A percentile compares a stretch with the other conserved stretches of the same genome.
phyloP scores from a whole-genome alignment of 1,140 invertebrate species.

The Cydia splendana region DNA sequence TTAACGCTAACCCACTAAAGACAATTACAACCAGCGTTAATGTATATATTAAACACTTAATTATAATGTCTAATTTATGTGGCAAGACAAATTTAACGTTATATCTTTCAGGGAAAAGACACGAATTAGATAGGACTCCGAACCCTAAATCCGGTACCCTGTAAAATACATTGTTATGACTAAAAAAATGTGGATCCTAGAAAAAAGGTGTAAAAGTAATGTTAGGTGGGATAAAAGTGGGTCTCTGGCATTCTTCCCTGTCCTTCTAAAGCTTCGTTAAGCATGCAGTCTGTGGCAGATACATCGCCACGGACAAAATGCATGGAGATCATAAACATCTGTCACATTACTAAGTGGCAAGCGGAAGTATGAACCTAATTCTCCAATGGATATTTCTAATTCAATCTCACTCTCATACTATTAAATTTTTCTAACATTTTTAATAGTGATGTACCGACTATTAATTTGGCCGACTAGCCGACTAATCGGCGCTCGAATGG shows the following conservation, averaged over 20 bases:
- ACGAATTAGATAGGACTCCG: constrained; percentile 14
- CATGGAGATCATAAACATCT: constrained; percentile 23
- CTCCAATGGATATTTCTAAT: not conserved
- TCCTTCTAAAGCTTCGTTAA: constrained; percentile 64
- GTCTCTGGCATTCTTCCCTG: constrained; percentile 65
- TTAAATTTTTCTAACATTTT: too few relatives aligned
- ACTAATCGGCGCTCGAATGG: too few relatives aligned
- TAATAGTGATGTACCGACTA: too few relatives aligned
- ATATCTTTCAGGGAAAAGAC: constrained; percentile 1
- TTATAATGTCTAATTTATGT: not conserved
- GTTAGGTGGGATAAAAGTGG: constrained; percentile 24
- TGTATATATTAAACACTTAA: not conserved
- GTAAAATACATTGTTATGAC: constrained; percentile 28
- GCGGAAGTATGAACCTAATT: not conserved
- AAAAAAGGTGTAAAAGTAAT: constrained; percentile 25
- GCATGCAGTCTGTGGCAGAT: constrained; percentile 59
- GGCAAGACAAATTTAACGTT: constrained; percentile 15
- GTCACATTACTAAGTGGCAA: not conserved
- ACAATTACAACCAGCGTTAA: not conserved
- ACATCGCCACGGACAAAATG: constrained; percentile 10
- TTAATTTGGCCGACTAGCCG: too few relatives aligned
- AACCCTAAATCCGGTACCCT: constrained; percentile 21
- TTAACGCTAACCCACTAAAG: not conserved
- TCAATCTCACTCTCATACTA: too few relatives aligned
- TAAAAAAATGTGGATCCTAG: constrained; percentile 26